Conservation (phyloP, 30 jellyfish, hydroid and myxozoan species). For the Aurelia sp. region DNA sequence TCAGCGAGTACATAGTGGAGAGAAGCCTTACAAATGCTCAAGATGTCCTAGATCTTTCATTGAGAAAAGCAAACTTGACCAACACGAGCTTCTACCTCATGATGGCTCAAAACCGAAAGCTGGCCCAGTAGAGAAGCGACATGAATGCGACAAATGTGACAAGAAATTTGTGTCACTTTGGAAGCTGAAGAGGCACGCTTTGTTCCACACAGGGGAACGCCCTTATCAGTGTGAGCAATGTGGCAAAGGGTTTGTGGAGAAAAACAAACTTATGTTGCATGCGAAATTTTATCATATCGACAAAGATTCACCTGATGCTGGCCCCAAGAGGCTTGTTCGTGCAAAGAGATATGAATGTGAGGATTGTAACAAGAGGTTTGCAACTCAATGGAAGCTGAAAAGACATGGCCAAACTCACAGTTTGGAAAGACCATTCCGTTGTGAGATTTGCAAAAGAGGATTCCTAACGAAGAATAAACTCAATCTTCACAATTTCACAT, state of each 20-base stretch:
- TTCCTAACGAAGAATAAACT: slow-evolving; percentile 66
- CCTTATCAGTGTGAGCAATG: slow-evolving; percentile 72
- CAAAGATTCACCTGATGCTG: slow-evolving; percentile 27
- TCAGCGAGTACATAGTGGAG: slow-evolving; percentile 67
- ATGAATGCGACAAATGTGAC: slow-evolving; percentile 51
- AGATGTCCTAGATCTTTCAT: slow-evolving; percentile 48
- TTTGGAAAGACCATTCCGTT: slow-evolving; percentile 61
- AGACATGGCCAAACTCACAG: slow-evolving; percentile 79
- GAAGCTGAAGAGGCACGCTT: slow-evolving; percentile 58
- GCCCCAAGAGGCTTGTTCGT: slow-evolving; percentile 15
- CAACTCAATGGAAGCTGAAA: slow-evolving; percentile 72
- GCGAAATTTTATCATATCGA: slow-evolving; percentile 43
- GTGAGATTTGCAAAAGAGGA: slow-evolving; percentile 71
- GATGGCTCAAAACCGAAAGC: slow-evolving; percentile 39
- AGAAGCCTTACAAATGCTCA: slow-evolving; percentile 66
- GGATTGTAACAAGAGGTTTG: slow-evolving; percentile 62
- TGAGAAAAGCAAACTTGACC: slow-evolving; percentile 68
- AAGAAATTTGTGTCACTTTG: slow-evolving; percentile 66
- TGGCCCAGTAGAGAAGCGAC: slow-evolving; percentile 41
- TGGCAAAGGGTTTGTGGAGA: slow-evolving; percentile 70
- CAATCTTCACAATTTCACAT: slow-evolving; percentile 62
- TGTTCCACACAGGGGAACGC: slow-evolving; percentile 71
- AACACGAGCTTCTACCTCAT: slow-evolving; percentile 58
- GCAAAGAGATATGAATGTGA: slow-evolving; percentile 47
- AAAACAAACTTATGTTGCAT: slow-evolving; percentile 53